Base-by-base conservation (phyloP, 2,797 vertebrate genomes). In the Harpagifer antarcticus region DNA sequence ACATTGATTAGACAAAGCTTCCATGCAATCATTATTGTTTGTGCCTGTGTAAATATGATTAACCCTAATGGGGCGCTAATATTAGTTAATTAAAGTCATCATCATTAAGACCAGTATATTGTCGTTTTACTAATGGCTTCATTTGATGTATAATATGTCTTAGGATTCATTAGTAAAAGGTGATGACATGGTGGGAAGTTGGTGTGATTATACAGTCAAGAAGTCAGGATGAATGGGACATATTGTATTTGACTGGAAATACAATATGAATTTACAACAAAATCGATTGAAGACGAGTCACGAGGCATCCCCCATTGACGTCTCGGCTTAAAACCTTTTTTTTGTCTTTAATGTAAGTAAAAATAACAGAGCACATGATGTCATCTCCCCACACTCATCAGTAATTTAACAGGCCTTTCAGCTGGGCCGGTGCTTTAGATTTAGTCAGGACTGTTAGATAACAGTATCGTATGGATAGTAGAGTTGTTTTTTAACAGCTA, bases 381-480 rank as follows among this genome's bases (percentile, higher is more conserved):
- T 78, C n/a, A 44, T 44, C 33, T 80, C 59, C 69, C 52, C 45
- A 43, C 76, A 67, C 45, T 80, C 59, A 74, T 83, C 53, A 67
- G 69, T 88, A 83, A 87, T 82, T 79, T 44, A 83, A 12, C 16
- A 56, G 47, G 33, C 50, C 33, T 61, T 3, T 11, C 52, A 79
- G 71, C 71, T 67, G 40, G 66, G 64, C 63, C 60, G 79, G 53
- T 62, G 52, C 44, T 20, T 37, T 74, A 64, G 31, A 44, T 66
- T 72, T 37, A 74, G 19, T 59, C 68, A 68, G 58, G 55, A 43
- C 69, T 53, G 57, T 23, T 33, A 49, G 53, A 64, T 40, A 64
- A 44, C 52, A 23, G 10, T 31, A 15, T 5, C 2, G 45, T 12
- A 60, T 5, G 42, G 9, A 33, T 60, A 9, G 14, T 43, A 4